Conservation (phyloP, 2,888 invertebrate genomes). For the Hirtodrosophila trivittata region DNA sequence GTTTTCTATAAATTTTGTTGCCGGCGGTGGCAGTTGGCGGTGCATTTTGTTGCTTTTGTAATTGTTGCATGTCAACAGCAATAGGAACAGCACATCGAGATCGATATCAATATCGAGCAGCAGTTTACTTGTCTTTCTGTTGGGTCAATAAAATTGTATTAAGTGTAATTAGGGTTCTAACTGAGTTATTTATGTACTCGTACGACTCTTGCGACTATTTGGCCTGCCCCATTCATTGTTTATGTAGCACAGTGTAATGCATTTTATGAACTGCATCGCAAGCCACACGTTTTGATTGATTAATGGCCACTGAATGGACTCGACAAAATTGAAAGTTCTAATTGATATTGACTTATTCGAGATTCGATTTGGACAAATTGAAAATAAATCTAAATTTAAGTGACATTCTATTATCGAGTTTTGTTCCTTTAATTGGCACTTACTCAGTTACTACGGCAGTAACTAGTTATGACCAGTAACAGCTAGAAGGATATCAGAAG, state of each 20-base stretch:
- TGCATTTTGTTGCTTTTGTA: conserved; percentile 50
- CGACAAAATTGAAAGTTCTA: conserved; percentile 51
- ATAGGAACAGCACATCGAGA: conserved; percentile 29
- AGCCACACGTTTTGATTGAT: conserved; percentile 60
- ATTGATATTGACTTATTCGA: conserved; percentile 38
- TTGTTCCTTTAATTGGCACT: too few species aligned
- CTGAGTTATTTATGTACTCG: conserved; percentile 72
- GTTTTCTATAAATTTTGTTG: conserved; percentile 56
- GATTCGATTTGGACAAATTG: conserved; percentile 5
- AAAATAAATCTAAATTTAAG: conserved; percentile 27
- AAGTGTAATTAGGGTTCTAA: conserved; percentile 69
- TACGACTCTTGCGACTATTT: too few species aligned
- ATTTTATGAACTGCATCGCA: conserved; percentile 10
- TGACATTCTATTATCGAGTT: too few species aligned
- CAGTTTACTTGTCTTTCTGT: conserved; percentile 38
- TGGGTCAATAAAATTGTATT: conserved; percentile 70
- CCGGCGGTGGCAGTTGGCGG: conserved; percentile 45
- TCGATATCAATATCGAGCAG: conserved; percentile 55
- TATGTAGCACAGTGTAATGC: conserved; percentile 50
- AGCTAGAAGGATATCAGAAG: too few species aligned
- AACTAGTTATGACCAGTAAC: too few species aligned
- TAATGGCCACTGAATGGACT: conserved; percentile 36
- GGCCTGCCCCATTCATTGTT: conserved; percentile 28
- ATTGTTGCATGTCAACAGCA: conserved; percentile 47
- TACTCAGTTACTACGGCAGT: too few species aligned